These are phyloP conservation scores for Drosophila repleta DNA, from an alignment of 1,140 invertebrate genomes.

Conservation along the genomic window DNA sequence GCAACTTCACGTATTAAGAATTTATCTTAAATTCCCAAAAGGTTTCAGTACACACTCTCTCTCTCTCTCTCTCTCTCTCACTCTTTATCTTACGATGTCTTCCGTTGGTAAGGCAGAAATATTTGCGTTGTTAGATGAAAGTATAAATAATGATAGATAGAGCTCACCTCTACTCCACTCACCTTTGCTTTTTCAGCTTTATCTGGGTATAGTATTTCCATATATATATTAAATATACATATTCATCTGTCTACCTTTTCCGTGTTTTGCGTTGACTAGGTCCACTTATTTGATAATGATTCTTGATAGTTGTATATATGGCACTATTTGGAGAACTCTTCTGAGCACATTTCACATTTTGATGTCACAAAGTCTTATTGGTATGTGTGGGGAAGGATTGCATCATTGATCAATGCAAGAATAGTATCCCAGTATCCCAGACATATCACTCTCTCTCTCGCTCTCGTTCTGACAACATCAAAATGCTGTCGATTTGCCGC, in stretches of 20 bases:
- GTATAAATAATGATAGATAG: no score
- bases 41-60: no score
- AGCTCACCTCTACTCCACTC: no score
- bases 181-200: conserved; percentile 4
- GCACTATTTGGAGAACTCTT: conserved; percentile 3
- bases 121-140: no score
- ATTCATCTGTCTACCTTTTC: neutral
- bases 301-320: neutral
- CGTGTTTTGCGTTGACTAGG: conserved; percentile 54
- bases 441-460: neutral
- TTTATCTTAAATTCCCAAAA: no score
- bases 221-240: neutral
- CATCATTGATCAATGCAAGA: no score
- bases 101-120: no score
- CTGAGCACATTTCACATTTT: conserved; percentile 8
- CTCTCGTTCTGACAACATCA: conserved; percentile 4
- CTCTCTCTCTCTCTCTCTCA: no score
- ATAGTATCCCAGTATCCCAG: neutral
- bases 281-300: conserved; percentile 4
- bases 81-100: no score
- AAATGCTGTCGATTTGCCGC: conserved; percentile 4
- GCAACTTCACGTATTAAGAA: no score
- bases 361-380: no score
- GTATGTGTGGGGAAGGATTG: no score
- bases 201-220: neutral